Conservation (phyloP, 2,888 invertebrate genomes). For the Melanotus villosus region DNA sequence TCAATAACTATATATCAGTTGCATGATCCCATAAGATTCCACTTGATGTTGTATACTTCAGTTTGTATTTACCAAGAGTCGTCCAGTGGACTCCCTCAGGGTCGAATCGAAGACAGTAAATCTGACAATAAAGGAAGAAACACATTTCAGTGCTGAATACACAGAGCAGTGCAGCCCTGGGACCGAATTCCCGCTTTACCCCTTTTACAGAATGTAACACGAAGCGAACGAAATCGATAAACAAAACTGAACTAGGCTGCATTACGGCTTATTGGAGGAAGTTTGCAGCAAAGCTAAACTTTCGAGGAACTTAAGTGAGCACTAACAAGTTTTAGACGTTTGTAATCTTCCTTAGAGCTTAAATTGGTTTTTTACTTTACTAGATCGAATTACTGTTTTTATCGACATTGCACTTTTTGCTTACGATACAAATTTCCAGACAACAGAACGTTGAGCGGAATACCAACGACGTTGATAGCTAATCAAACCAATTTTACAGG, state of each 20-base stretch:
- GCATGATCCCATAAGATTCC: slow-evolving; percentile 50
- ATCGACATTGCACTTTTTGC: slow-evolving; percentile 24
- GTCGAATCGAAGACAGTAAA: slow-evolving; percentile 56
- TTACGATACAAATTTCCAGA: slow-evolving; percentile 16
- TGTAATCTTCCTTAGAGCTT: slow-evolving; percentile 42
- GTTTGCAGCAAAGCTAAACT: slow-evolving; percentile 37
- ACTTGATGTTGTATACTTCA: slow-evolving; percentile 49
- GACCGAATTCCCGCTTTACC: slow-evolving; percentile 43
- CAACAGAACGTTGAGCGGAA: slow-evolving; percentile 20
- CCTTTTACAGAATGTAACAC: slow-evolving; percentile 41
- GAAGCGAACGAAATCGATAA: slow-evolving; percentile 45
- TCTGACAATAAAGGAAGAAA: slow-evolving; percentile 58
- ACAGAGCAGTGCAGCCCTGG: slow-evolving; percentile 49
- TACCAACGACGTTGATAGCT: slow-evolving; percentile 12
- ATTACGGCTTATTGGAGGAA: slow-evolving; percentile 44
- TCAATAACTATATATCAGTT: slow-evolving; percentile 52
- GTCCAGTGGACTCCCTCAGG: slow-evolving; percentile 50
- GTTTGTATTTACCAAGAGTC: slow-evolving; percentile 51
- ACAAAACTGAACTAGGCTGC: slow-evolving; percentile 45
- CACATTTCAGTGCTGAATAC: slow-evolving; percentile 57
- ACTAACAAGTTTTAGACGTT: slow-evolving; percentile 46
- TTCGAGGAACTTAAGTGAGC: slow-evolving; percentile 39
- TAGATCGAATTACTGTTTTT: slow-evolving; percentile 39
- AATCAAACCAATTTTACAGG: too few relatives aligned
- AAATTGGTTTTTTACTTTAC: slow-evolving; percentile 40